Evolutionary conservation across 1,140 invertebrate species (phyloP), one percentile per base, ranked within the genome.

Genomic region (Laupala kohalensis): DNA sequence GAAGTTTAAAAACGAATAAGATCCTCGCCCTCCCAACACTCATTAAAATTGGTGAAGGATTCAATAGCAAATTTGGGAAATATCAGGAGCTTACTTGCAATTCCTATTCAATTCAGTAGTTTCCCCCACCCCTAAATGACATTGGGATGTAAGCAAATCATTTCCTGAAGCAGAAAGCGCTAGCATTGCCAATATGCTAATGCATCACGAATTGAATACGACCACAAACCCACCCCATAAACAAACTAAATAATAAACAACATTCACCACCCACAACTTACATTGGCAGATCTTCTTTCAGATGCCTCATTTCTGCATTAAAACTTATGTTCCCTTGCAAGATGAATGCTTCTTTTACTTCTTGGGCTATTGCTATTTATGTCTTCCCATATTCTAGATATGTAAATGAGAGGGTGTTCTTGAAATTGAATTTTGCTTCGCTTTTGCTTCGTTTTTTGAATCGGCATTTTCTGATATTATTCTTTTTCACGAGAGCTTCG

Each of bases 401-500:
- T 9, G 19, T 19, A 53, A 53, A 13, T 53, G 19, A 53, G 37
- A 53, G 37, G 37, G 37, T 53, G 37, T 13, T 68, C 67, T 68
- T 68, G 67, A 24, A 29, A 68, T 5, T 37, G 67, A 68, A 68
- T 68, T 68, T 68, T 27, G 28, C 67, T 68, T 37, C 26, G 67
- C 19, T 23, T 27, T 29, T 26, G 29, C 29, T 68, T 68, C 67
- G 23, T 27, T 67, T 27, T 67, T 67, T 12, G 15, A 68, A 23
- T 62, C 13, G 28, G n/a, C 2, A 62, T 53, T 70, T 69, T 69
- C 71, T 37, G 71, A 72, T 72, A 65, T 69, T 72, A 72, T 72
- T 72, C 71, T 72, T 72, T 72, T 30, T 68, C 53, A 64, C 28
- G 29, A 37, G 65, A 69, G 71, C 71, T 72, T 72, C 71, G 27